These are phyloP conservation scores for Willowsia nigromaculata DNA, from an alignment of 2,888 invertebrate genomes.

Conservation along the genomic window DNA sequence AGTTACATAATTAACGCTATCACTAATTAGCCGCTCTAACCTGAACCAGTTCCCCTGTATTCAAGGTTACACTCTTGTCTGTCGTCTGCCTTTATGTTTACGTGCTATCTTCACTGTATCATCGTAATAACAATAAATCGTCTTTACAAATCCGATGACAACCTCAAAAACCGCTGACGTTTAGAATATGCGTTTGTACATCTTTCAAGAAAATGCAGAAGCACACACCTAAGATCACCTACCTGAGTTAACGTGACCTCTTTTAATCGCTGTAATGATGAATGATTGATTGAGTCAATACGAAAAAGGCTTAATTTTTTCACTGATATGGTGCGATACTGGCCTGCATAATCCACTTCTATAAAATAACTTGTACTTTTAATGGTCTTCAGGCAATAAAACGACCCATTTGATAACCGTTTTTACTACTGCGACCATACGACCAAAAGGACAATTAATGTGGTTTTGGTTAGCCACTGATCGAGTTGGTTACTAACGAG, in stretches of 20 bases:
- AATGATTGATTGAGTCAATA: neutral
- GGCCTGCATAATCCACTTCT: neutral
- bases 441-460: neutral
- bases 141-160: constrained; percentile 9
- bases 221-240: neutral
- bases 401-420: constrained; percentile 51
- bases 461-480: constrained; percentile 20
- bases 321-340: neutral
- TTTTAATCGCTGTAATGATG: neutral
- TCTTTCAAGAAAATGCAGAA: neutral
- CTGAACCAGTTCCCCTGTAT: neutral
- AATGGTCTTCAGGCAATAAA: constrained; percentile 44
- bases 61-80: neutral
- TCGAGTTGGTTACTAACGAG: neutral
- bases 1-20: neutral
- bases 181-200: neutral
- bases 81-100: neutral
- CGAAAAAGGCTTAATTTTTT: neutral
- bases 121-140: neutral
- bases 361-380: neutral
- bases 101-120: neutral
- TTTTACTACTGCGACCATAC: neutral
- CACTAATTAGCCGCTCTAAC: neutral
- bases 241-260: neutral
- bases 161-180: neutral